Percentiles rank a stretch among this genome's conserved stretches.
These are phyloP conservation scores for Camponotus pennsylvanicus DNA, from an alignment of 1,140 invertebrate species.

Conservation along the genomic window DNA sequence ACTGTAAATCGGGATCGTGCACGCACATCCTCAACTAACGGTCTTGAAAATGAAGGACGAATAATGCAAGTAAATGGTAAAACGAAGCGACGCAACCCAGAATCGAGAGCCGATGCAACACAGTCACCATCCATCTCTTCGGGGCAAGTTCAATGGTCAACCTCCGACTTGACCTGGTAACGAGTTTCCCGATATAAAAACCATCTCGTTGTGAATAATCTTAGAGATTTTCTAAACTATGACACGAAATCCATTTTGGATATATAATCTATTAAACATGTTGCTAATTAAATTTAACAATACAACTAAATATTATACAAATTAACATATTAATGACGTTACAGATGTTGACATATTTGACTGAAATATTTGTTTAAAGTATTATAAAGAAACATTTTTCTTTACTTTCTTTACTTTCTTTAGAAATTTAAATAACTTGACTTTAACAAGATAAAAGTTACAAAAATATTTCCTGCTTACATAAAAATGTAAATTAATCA, in stretches of 20 bases:
- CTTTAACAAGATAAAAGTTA: background rate
- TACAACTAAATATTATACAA: background rate
- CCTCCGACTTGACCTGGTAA: conserved; percentile 20
- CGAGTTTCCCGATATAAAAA: conserved; percentile 26
- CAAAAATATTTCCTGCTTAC: background rate
- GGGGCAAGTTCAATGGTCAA: conserved; percentile 30
- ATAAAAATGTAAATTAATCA: background rate
- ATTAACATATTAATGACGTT: background rate
- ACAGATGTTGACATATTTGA: conserved; percentile 1
- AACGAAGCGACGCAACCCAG: conserved; percentile 21
- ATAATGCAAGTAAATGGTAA: conserved; percentile 37
- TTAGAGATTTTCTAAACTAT: background rate
- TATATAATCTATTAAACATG: background rate
- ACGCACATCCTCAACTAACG: conserved; percentile 25
- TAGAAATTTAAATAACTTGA: background rate
- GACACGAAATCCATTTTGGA: background rate
- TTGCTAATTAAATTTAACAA: background rate
- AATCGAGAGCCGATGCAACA: conserved; percentile 3
- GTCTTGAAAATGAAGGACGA: conserved; percentile 39
- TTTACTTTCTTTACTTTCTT: background rate
- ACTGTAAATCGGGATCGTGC: background rate
- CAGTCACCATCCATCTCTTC: background rate
- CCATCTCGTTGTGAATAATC: background rate
- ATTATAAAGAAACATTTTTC: background rate
- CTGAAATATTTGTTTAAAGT: background rate